These are phyloP conservation scores for Apomyelois bistriatella DNA, from an alignment of 2,888 invertebrate genomes.

Conservation along the genomic window DNA sequence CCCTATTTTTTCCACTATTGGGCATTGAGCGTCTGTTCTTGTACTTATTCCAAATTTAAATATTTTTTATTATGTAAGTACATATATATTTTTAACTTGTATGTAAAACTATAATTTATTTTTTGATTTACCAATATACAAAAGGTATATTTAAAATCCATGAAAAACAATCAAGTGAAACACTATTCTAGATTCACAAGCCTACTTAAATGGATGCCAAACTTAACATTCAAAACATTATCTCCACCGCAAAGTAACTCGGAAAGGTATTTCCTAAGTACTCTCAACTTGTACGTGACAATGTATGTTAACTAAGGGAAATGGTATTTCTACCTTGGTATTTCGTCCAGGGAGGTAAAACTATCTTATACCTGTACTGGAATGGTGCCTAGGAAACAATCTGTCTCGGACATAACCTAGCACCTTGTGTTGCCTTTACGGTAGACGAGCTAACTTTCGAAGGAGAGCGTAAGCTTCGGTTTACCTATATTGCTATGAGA, in stretches of 20 bases:
- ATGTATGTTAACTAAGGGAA: conserved; percentile 7
- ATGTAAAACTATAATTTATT: no score
- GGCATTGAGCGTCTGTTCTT: no score
- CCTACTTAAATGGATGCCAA: not conserved
- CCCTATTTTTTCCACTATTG: no score
- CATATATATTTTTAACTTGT: no score
- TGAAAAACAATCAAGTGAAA: no score
- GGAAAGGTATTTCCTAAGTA: conserved; percentile 3
- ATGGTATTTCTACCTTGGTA: not conserved
- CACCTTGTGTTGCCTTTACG: not conserved
- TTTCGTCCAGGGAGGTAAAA: not conserved
- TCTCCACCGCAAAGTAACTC: conserved; percentile 6
- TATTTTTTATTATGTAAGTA: no score
- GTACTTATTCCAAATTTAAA: no score
- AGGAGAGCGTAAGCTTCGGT: not conserved
- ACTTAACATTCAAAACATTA: conserved; percentile 6
- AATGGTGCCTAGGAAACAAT: not conserved
- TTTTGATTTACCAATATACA: no score
- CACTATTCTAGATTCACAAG: not conserved
- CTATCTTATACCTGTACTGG: not conserved
- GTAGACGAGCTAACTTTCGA: not conserved
- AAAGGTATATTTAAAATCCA: no score
- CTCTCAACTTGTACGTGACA: conserved; percentile 5
- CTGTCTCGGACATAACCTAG: not conserved
- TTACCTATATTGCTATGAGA: not conserved